Evolutionary conservation across 2,888 invertebrate species (phyloP).

Genomic region (Leptopilina syphax): DNA sequence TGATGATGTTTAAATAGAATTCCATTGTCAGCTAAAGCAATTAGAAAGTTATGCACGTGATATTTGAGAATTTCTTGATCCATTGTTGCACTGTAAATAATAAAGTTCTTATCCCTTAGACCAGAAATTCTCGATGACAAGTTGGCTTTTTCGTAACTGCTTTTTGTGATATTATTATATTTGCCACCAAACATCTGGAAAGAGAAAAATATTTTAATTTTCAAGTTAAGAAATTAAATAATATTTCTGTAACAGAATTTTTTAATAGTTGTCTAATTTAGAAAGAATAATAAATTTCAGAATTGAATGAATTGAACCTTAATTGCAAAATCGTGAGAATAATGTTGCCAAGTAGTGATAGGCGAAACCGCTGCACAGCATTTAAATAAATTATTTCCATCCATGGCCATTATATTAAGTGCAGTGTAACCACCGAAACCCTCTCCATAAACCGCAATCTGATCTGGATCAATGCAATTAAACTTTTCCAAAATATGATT

Average conservation of each 20-base stretch:
- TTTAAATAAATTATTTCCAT: constrained; percentile 16
- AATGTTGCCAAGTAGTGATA: constrained; percentile 43
- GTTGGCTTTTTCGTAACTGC: not conserved
- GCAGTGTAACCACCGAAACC: constrained; percentile 48
- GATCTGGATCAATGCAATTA: constrained; percentile 31
- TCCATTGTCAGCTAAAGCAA: constrained; percentile 16
- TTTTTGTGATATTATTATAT: not conserved
- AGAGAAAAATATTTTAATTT: not conserved
- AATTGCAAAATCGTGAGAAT: constrained; percentile 41
- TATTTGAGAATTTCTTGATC: constrained; percentile 11
- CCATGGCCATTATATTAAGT: constrained; percentile 37
- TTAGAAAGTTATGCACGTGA: constrained; percentile 6
- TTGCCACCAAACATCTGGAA: constrained; percentile 21
- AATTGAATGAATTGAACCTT: constrained; percentile 18
- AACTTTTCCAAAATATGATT: not conserved
- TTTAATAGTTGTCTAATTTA: not conserved
- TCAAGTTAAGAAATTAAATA: not conserved
- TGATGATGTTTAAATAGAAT: constrained; percentile 18
- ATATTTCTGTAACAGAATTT: not conserved
- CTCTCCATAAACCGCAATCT: constrained; percentile 41
- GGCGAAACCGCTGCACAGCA: constrained; percentile 45
- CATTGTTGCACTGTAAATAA: constrained; percentile 8
- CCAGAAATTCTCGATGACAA: not conserved
- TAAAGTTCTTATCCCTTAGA: constrained; percentile 1
- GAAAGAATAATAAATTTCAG: not conserved